Evolutionary conservation across 1,140 invertebrate genomes (phyloP).

Genomic region (Choristoneura fumiferana): DNA sequence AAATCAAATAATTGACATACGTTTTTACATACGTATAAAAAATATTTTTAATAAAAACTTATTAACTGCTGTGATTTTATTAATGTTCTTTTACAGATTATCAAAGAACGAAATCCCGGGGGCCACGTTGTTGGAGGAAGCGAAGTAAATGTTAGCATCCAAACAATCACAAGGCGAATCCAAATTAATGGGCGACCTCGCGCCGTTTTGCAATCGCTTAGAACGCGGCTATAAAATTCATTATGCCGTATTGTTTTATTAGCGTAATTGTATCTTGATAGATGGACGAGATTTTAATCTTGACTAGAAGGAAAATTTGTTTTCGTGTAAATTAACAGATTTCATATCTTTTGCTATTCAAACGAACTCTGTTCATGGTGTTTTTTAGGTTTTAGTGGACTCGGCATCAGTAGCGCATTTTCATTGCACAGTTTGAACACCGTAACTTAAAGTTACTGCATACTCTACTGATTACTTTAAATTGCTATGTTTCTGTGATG

Average conservation of each 20-base stretch:
- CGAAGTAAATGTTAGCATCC: conserved; percentile 3
- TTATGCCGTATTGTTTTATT: conserved; percentile 2
- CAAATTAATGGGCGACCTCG: conserved; percentile 16
- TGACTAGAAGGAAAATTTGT: not conserved
- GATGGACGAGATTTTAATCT: conserved; percentile 1
- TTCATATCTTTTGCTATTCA: too few species aligned
- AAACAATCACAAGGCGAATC: conserved; percentile 19
- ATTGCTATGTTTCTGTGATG: too few species aligned
- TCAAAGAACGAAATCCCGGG: too few species aligned
- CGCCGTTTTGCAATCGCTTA: conserved; percentile 8
- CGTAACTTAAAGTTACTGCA: too few species aligned
- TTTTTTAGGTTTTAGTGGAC: too few species aligned
- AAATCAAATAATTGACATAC: not conserved
- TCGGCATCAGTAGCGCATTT: too few species aligned
- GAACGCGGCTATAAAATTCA: not conserved
- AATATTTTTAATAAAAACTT: not conserved
- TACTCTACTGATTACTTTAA: too few species aligned
- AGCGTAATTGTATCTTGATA: conserved; percentile 16
- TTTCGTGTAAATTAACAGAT: not conserved
- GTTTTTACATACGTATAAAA: not conserved
- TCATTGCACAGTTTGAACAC: too few species aligned
- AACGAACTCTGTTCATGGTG: too few species aligned
- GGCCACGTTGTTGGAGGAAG: conserved; percentile 11
- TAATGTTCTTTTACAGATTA: too few species aligned
- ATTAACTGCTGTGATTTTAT: not conserved